phyloP scores from a whole-genome alignment of 2,113 vertebrate genomes.

The Corvus hawaiiensis region DNA sequence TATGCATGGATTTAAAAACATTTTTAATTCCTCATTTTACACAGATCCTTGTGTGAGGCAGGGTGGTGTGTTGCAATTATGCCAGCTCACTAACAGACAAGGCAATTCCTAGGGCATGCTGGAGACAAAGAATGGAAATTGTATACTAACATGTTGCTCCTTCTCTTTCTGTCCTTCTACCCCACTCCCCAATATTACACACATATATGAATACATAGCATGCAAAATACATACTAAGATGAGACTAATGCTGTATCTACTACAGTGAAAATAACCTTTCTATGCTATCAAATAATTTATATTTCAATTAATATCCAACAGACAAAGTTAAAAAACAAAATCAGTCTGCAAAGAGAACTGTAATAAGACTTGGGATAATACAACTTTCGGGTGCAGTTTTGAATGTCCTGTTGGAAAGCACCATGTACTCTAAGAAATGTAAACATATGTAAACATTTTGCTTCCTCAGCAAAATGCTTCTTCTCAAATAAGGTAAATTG shows the following conservation, averaged over 20 bases:
- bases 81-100: neutral
- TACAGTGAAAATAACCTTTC: neutral
- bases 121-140: neutral
- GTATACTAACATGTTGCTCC: fast-evolving
- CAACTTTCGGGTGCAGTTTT: neutral
- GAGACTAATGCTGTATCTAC: neutral
- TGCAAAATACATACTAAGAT: neutral
- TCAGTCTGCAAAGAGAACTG: neutral
- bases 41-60: neutral
- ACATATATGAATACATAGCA: neutral
- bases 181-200: neutral
- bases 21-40: neutral
- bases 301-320: neutral
- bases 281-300: neutral
- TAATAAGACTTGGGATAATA: neutral
- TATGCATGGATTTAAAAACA: neutral
- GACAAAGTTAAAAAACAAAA: neutral
- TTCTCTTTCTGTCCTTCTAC: neutral
- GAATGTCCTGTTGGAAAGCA: neutral
- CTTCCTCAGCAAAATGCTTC: neutral
- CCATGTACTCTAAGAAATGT: neutral
- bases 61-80: neutral
- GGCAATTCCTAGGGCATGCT: neutral
- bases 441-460: neutral
- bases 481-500: neutral